Evolutionary conservation across 2,797 vertebrate genomes (phyloP).

Genomic region (Dendrocincla fuliginosa): DNA sequence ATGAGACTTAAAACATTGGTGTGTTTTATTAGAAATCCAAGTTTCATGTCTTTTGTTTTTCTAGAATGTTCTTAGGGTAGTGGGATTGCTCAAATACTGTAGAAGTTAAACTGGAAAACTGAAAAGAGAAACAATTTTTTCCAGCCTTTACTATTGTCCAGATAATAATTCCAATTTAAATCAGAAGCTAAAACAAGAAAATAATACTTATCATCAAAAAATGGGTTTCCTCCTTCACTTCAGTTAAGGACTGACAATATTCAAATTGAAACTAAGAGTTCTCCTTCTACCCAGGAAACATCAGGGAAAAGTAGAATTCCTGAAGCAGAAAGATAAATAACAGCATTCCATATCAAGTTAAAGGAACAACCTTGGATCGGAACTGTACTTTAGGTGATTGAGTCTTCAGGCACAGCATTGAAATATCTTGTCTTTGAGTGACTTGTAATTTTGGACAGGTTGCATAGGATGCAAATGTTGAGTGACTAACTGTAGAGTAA

Average conservation of each 20-base stretch:
- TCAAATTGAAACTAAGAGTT: background rate
- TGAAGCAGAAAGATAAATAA: background rate
- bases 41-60: background rate
- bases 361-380: fast-evolving
- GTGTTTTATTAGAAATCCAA: background rate
- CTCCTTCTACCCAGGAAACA: background rate
- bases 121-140: background rate
- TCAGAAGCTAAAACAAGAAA: background rate
- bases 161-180: background rate
- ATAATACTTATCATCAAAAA: background rate
- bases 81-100: background rate
- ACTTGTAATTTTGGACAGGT: background rate
- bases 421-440: background rate
- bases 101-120: background rate
- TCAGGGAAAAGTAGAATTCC: background rate
- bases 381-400: background rate
- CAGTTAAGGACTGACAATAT: background rate
- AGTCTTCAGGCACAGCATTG: background rate
- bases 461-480: background rate
- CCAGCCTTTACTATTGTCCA: background rate
- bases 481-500: background rate
- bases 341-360: background rate
- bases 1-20: background rate
- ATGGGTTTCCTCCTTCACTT: background rate
- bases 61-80: background rate